Evolutionary conservation across 2,888 invertebrate genomes (phyloP), one percentile per base, ranked within the genome.

Genomic region (Microctonus hyperodae): DNA sequence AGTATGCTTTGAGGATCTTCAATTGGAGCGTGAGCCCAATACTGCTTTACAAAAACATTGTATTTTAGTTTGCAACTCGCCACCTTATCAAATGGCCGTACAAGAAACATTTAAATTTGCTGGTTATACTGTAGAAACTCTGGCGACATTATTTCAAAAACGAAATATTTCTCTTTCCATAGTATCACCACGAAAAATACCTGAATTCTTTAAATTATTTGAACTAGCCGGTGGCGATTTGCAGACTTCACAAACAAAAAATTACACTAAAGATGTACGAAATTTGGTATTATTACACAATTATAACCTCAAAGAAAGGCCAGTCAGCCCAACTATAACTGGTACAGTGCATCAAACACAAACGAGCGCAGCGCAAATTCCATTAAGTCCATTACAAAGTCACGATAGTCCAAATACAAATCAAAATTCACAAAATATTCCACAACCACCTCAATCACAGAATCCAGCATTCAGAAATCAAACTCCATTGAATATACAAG

Each of bases 151-250:
- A 72, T 89, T 96, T 73, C 89, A 89, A 74, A 96, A 96, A 88
- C 90, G 92, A 67, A 93, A 91, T 53, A 92, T 95, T 33, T 92
- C 94, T 80, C 85, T 97, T 53, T 97, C 97, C 0, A 90, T 97
- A 37, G 89, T 96, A 64, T 93, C 95, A 0, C 96, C 97, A 0
- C 87, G 96, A 57, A 95, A 96, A 82, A 91, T 96, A 74, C 92
- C 96, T 0, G 90, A 92, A 0, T 84, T 97, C 1, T 92, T 92
- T 74, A 92, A 94, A 78, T 85, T 97, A 6, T 97, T 93, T 85
- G 96, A 97, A 82, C 94, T 93, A 81, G 93, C 95, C 1, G 95
- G 95, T 9, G 95, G 95, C 0, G 96, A 96, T 83, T 86, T 94
- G 61, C 89, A 88, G 58, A 88, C 91, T 0, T 90, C 92, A 0